A percentile compares a stretch with the other conserved stretches of the same genome.
Conservation (phyloP, 1,140 invertebrate species). For the Drosophila azteca region DNA sequence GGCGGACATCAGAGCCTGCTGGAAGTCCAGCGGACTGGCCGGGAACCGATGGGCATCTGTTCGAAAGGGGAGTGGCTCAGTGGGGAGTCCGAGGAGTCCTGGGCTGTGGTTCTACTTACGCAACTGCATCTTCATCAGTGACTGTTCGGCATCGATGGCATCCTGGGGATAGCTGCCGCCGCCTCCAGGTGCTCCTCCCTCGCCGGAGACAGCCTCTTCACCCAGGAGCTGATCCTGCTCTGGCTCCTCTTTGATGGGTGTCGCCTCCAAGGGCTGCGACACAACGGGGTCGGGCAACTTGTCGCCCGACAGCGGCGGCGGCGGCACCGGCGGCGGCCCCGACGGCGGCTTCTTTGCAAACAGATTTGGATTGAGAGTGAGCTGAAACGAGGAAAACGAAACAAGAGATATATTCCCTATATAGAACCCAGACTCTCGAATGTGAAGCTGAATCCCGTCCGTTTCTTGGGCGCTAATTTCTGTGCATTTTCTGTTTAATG, state of each 20-base stretch:
- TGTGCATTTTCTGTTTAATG: slow-evolving; percentile 72
- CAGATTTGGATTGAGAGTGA: slow-evolving; percentile 76
- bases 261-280: slow-evolving; percentile 14
- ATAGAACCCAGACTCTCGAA: background rate
- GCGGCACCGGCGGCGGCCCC: slow-evolving; percentile 10
- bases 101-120: slow-evolving; percentile 54
- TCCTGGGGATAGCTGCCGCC: slow-evolving; percentile 45
- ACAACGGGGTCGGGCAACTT: slow-evolving; percentile 26
- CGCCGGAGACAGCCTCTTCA: slow-evolving; percentile 47
- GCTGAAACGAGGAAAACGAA: slow-evolving; percentile 49
- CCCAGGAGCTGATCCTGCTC: slow-evolving; percentile 43
- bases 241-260: slow-evolving; percentile 63
- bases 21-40: slow-evolving; percentile 76
- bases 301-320: slow-evolving; percentile 14
- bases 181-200: background rate
- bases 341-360: slow-evolving; percentile 68
- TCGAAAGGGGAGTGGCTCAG: background rate
- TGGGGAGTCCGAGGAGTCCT: no score
- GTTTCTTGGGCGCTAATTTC: slow-evolving; percentile 66
- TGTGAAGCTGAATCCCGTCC: slow-evolving; percentile 18
- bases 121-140: slow-evolving; percentile 81
- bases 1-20: slow-evolving; percentile 78
- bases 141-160: slow-evolving; percentile 70
- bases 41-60: slow-evolving; percentile 80
- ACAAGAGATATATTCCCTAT: background rate